phyloP scores from a whole-genome alignment of 2,888 invertebrate genomes.

The Ditula angustiorana region DNA sequence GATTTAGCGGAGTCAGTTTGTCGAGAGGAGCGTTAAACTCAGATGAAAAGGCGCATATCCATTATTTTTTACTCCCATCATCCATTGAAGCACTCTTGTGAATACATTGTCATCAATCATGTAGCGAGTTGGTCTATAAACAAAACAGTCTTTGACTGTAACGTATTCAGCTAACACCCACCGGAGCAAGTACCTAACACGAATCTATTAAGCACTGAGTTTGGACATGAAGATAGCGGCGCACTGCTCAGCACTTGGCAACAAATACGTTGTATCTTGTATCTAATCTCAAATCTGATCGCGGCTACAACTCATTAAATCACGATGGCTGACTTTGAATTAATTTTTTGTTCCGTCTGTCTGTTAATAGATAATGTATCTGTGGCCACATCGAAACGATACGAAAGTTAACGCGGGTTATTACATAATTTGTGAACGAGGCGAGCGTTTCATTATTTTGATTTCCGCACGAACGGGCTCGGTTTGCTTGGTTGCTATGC shows the following conservation, averaged over 20 bases:
- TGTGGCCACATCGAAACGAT: constrained; percentile 49
- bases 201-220: constrained; percentile 16
- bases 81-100: constrained; percentile 20
- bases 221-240: constrained; percentile 9
- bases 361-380: constrained; percentile 56
- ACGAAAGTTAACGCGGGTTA: constrained; percentile 46
- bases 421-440: constrained; percentile 52
- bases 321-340: constrained; percentile 45
- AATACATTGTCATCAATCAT: constrained; percentile 29
- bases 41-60: constrained; percentile 23
- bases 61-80: constrained; percentile 27
- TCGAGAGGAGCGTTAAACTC: constrained; percentile 25
- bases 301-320: constrained; percentile 39
- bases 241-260: constrained; percentile 36
- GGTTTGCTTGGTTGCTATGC: constrained; percentile 43
- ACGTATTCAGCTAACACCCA: constrained; percentile 39
- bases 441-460: constrained; percentile 57
- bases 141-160: constrained; percentile 24
- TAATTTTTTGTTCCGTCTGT: constrained; percentile 52
- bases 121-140: constrained; percentile 16
- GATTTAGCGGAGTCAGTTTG: constrained; percentile 16
- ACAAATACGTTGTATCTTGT: constrained; percentile 43
- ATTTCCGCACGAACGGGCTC: constrained; percentile 64
- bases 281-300: constrained; percentile 48
- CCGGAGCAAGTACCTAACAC: constrained; percentile 40